Percentiles rank a stretch among this genome's conserved stretches.
phyloP scores from a whole-genome alignment of 2,888 invertebrate species.

The Linnaemya vulpina region DNA sequence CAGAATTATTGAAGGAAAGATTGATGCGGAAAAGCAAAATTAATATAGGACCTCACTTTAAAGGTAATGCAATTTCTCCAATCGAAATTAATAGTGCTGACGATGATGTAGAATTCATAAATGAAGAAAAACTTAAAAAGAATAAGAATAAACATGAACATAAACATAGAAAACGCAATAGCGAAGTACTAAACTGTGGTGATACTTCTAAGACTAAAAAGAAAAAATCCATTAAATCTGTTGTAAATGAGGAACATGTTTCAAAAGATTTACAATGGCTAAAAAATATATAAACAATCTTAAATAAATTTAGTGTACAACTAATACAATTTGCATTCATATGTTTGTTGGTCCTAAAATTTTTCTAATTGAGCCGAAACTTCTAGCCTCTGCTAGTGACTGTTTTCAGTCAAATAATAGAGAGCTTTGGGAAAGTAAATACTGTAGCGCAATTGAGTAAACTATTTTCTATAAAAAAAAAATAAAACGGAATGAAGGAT shows the following conservation, averaged over 20 bases:
- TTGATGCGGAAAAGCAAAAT: slow-evolving; percentile 25
- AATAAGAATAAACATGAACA: slow-evolving; percentile 69
- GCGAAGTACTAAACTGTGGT: neutral
- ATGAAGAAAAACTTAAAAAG: slow-evolving; percentile 62
- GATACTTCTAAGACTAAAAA: slow-evolving; percentile 12
- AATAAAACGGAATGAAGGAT: too few species aligned
- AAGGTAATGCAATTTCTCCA: neutral
- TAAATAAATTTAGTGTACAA: neutral
- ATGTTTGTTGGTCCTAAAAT: neutral
- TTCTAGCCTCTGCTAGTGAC: too few species aligned
- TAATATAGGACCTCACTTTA: neutral
- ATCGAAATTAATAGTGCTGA: slow-evolving; percentile 62
- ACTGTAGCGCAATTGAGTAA: too few species aligned
- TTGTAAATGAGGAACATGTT: slow-evolving; percentile 62
- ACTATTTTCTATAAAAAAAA: too few species aligned
- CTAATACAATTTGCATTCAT: neutral
- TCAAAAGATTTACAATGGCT: slow-evolving; percentile 74
- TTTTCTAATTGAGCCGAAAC: too few species aligned
- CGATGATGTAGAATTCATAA: slow-evolving; percentile 69
- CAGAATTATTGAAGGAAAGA: slow-evolving; percentile 48
- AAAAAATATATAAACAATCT: slow-evolving; percentile 68
- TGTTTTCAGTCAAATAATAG: too few species aligned
- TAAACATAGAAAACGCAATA: slow-evolving; percentile 51
- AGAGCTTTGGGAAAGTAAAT: too few species aligned
- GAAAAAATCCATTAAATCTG: slow-evolving; percentile 66